Percentiles rank a stretch among this genome's conserved stretches.
These are phyloP conservation scores for Rhinichthys klamathensis DNA, from an alignment of 2,113 vertebrate genomes.

Conservation along the genomic window DNA sequence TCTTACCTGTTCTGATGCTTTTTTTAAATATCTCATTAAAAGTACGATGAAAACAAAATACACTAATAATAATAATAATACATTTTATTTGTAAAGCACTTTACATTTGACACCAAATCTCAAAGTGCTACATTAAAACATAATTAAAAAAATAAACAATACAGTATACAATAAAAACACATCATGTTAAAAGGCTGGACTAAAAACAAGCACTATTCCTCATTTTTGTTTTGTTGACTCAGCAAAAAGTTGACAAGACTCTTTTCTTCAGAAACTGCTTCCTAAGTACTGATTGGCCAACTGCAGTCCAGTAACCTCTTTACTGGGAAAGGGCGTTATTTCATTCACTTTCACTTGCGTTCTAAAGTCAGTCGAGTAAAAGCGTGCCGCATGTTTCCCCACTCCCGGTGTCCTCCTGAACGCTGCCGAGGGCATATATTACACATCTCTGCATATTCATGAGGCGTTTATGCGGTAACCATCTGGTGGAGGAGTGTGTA, in stretches of 20 bases:
- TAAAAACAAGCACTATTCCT: too few species aligned
- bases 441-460: conserved; percentile 52
- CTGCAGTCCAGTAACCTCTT: too few species aligned
- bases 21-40: neutral
- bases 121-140: too few species aligned
- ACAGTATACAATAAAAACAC: too few species aligned
- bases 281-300: neutral
- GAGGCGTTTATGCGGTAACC: conserved; percentile 43
- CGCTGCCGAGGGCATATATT: conserved; percentile 26
- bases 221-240: neutral
- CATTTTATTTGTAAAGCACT: too few species aligned
- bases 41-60: neutral
- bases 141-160: too few species aligned
- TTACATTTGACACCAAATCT: too few species aligned
- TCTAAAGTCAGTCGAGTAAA: neutral
- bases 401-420: conserved; percentile 32
- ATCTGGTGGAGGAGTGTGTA: conserved; percentile 53
- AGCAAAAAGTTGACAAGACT: neutral
- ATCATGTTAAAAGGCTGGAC: too few species aligned
- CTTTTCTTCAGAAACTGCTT: neutral
- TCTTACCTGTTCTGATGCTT: too few species aligned
- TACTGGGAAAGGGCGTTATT: neutral
- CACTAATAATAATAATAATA: too few species aligned
- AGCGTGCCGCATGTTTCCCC: neutral
- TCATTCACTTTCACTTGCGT: neutral